phyloP scores from a whole-genome alignment of 2,797 vertebrate genomes.

The Alcedo quadribrachys region DNA sequence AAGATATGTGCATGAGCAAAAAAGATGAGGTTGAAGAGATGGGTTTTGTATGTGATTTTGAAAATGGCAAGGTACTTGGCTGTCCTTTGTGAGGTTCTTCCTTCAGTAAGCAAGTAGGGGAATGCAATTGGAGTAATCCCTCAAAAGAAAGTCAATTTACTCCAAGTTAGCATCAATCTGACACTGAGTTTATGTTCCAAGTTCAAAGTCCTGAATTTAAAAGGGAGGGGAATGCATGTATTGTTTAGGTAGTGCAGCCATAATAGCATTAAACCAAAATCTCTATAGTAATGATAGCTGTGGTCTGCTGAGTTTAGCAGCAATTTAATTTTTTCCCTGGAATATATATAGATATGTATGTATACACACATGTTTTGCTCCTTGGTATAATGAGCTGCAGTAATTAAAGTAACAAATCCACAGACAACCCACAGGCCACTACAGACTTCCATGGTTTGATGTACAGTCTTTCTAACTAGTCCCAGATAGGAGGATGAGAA shows the following conservation, averaged over 20 bases:
- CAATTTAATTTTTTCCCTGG: not conserved
- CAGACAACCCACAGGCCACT: not conserved
- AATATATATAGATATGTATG: not conserved
- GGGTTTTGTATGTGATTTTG: fast-evolving
- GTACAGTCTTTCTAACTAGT: not conserved
- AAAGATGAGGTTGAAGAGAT: not conserved
- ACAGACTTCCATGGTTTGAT: not conserved
- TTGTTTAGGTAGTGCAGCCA: not conserved
- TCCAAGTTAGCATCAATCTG: not conserved
- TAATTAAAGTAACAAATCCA: conserved; percentile 42
- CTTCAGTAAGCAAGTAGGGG: not conserved
- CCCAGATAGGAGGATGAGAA: not conserved
- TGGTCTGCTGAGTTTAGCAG: not conserved
- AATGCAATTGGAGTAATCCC: not conserved
- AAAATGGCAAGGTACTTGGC: not conserved
- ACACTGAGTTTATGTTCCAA: not conserved
- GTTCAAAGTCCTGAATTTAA: not conserved
- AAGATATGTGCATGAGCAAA: fast-evolving
- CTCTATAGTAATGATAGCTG: not conserved
- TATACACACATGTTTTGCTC: not conserved
- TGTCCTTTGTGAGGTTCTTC: not conserved
- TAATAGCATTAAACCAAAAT: not conserved
- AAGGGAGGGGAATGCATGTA: not conserved
- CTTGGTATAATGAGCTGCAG: not conserved
- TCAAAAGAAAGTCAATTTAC: not conserved